Evolutionary conservation across 2,797 vertebrate species (phyloP), one percentile per base, ranked within the genome.

Genomic region (Lepus townsendii): DNA sequence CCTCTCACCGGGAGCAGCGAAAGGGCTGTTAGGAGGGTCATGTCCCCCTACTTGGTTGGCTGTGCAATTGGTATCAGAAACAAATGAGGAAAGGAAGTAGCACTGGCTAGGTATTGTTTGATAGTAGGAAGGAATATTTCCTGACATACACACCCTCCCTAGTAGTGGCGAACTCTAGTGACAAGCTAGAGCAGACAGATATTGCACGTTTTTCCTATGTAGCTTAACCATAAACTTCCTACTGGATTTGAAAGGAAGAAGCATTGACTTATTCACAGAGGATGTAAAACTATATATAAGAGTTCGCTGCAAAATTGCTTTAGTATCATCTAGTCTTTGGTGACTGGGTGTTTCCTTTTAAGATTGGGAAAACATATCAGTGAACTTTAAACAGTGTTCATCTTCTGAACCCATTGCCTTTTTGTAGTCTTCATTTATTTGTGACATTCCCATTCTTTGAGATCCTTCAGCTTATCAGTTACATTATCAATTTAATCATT

Each of bases 291-390:
- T 17, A 20, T 57, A 57, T 57, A 68, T 65, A 87, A 88, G 65
- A 65, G 32, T 80, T 94, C 32, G 60, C 14, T 83, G 54, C 85
- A 76, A 90, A 95, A 88, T 90, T 82, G 72, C 57, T 91, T 90
- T n/a, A 35, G 20, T 80, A 92, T 94, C 84, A 76, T 83, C 84
- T 93, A 62, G 72, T 82, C 84, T 97, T 96, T 27, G 38, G 42
- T 2, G 1, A n/a, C 75, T 68, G 52, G 89, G 30, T 76, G 35
- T 87, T 94, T 87, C 32, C 63, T 79, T 95, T 95, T 38, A 65
- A 26, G 57, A 47, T 77, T 65, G 80, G 71, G n/a, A 73, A 93
- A 92, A 80, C 69, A 16, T 65, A 65, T 63, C 19, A 54, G 82
- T 30, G 35, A 86, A 30, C 60, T 84, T 91, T 73, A 71, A 73